Evolutionary conservation across 2,888 invertebrate species (phyloP).

Genomic region (Hypselothyrea guttata): DNA sequence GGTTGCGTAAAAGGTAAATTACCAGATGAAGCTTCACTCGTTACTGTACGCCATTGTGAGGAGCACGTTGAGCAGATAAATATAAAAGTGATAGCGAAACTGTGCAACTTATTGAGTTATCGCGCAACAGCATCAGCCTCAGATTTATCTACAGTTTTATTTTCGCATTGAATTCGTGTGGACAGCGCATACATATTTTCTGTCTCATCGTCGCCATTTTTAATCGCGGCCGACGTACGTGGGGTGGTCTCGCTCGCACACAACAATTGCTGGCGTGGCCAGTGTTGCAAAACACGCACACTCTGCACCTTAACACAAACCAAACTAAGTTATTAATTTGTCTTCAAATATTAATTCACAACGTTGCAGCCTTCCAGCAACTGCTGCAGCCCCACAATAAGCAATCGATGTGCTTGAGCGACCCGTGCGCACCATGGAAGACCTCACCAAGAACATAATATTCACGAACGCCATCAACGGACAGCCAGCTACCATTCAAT

Average conservation of each 20-base stretch:
- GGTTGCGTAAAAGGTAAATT: slow-evolving; percentile 75
- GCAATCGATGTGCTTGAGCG: slow-evolving; percentile 28
- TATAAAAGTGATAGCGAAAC: no score
- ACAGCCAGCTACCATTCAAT: slow-evolving; percentile 86
- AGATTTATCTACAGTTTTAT: slow-evolving; percentile 32
- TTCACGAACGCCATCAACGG: slow-evolving; percentile 86
- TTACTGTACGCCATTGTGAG: neutral
- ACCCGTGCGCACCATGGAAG: slow-evolving; percentile 75
- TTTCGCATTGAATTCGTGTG: slow-evolving; percentile 46
- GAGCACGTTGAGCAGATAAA: no score
- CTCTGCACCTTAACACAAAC: slow-evolving; percentile 44
- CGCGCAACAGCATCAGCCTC: slow-evolving; percentile 6
- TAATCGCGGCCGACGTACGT: slow-evolving; percentile 63
- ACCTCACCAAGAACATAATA: slow-evolving; percentile 83
- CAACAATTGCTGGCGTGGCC: slow-evolving; percentile 29
- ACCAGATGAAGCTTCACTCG: slow-evolving; percentile 11
- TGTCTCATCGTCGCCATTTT: slow-evolving; percentile 72
- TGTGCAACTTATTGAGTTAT: no score
- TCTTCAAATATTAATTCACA: no score
- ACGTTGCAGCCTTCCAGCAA: no score
- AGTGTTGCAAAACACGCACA: slow-evolving; percentile 46
- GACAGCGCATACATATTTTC: slow-evolving; percentile 61
- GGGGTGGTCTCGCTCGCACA: slow-evolving; percentile 42
- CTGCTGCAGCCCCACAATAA: no score
- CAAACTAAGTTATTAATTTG: slow-evolving; percentile 18